These are phyloP conservation scores for Cavia porcellus DNA, from an alignment of 2,113 vertebrate genomes.

Conservation along the genomic window DNA sequence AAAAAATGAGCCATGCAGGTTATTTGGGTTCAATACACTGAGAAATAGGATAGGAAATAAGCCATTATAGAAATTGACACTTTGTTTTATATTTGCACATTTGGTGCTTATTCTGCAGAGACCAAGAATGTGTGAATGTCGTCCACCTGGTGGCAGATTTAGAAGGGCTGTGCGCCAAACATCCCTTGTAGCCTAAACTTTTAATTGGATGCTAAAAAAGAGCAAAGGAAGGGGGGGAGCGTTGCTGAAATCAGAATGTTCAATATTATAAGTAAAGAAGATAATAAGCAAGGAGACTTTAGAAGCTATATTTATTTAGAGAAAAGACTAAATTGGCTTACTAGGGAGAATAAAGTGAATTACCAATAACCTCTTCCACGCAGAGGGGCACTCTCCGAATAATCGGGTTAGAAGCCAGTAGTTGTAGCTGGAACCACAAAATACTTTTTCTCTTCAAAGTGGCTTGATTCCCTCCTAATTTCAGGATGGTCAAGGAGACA, in stretches of 20 bases:
- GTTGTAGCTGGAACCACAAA: background rate
- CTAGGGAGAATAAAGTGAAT: conserved; percentile 66
- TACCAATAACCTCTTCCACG: background rate
- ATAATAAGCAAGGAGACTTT: conserved; percentile 68
- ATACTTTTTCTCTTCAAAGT: background rate
- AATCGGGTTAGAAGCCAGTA: background rate
- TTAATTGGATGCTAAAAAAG: conserved; percentile 79
- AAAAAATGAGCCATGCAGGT: conserved; percentile 56
- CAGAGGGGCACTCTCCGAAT: conserved; percentile 1
- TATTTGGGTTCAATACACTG: conserved; percentile 75
- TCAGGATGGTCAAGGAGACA: background rate
- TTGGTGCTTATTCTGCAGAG: conserved; percentile 76
- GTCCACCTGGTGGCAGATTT: conserved; percentile 83
- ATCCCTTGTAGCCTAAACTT: conserved; percentile 80
- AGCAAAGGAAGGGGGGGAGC: background rate
- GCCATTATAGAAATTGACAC: conserved; percentile 79
- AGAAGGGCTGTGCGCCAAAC: conserved; percentile 74
- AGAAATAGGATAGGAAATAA: conserved; percentile 77
- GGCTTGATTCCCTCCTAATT: background rate
- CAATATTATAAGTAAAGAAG: conserved; percentile 77
- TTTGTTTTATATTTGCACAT: conserved; percentile 87
- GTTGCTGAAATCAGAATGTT: conserved; percentile 73
- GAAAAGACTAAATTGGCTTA: conserved; percentile 69
- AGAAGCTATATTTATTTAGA: conserved; percentile 75
- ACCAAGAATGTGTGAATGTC: conserved; percentile 87